These are phyloP conservation scores for Limenitis arthemis DNA, from an alignment of 2,888 invertebrate genomes.

Conservation along the genomic window DNA sequence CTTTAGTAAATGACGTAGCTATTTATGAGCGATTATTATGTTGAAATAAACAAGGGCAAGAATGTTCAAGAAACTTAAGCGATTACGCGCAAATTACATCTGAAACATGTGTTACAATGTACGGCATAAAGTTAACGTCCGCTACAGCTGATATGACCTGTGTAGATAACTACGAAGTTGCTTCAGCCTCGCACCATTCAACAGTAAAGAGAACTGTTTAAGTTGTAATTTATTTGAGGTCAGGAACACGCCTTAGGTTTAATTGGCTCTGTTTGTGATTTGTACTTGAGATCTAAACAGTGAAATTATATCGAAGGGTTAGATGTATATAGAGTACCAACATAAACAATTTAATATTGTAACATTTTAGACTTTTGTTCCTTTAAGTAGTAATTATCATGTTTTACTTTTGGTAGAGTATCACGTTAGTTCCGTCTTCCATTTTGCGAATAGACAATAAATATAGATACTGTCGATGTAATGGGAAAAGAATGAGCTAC, in stretches of 20 bases:
- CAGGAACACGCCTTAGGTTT: slow-evolving; percentile 47
- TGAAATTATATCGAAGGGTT: slow-evolving; percentile 40
- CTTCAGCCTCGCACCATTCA: slow-evolving; percentile 40
- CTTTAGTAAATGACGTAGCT: too few species aligned
- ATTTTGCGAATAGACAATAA: slow-evolving; percentile 21
- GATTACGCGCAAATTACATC: slow-evolving; percentile 50
- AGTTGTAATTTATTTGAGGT: slow-evolving; percentile 61
- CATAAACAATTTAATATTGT: neutral
- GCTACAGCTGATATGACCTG: slow-evolving; percentile 50
- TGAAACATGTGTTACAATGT: slow-evolving; percentile 42
- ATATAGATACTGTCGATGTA: slow-evolving; percentile 34
- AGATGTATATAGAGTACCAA: neutral
- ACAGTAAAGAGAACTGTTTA: slow-evolving; percentile 51
- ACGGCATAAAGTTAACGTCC: slow-evolving; percentile 44
- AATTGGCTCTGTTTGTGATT: slow-evolving; percentile 49
- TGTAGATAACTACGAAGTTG: slow-evolving; percentile 43
- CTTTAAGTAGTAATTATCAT: neutral
- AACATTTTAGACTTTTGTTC: neutral
- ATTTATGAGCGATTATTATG: neutral
- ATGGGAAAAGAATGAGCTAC: slow-evolving; percentile 56
- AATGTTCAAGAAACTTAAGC: slow-evolving; percentile 30
- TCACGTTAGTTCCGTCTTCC: slow-evolving; percentile 3
- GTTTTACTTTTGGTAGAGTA: neutral
- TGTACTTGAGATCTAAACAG: slow-evolving; percentile 40
- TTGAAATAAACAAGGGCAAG: neutral